Evolutionary conservation across 2,888 invertebrate genomes (phyloP).

Genomic region (Phrixothrix hirtus): DNA sequence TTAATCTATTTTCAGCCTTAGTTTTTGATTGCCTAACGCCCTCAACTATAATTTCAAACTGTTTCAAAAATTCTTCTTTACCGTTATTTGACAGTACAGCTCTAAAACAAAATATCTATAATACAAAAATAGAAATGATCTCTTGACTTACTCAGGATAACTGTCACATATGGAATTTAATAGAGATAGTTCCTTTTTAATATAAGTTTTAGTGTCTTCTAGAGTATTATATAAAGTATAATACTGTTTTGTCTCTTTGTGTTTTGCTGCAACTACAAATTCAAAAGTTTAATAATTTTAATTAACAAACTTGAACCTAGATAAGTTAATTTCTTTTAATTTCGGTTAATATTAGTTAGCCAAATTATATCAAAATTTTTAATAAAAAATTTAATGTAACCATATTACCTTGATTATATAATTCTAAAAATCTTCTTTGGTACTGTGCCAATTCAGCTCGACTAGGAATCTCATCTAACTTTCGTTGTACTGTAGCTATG

Average conservation of each 20-base stretch:
- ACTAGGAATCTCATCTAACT: slow-evolving; percentile 91
- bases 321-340: background rate
- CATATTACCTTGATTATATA: slow-evolving; percentile 92
- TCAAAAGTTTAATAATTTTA: no score
- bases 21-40: slow-evolving; percentile 84
- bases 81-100: slow-evolving; percentile 81
- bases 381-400: no score
- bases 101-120: slow-evolving; percentile 55
- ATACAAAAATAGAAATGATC: background rate
- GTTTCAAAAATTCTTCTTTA: slow-evolving; percentile 86
- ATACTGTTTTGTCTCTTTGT: slow-evolving; percentile 97
- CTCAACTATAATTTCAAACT: slow-evolving; percentile 87
- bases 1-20: slow-evolving; percentile 67
- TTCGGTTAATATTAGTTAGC: background rate
- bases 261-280: slow-evolving; percentile 88
- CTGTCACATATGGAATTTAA: slow-evolving; percentile 89
- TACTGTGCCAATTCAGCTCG: slow-evolving; percentile 93
- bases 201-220: slow-evolving; percentile 90
- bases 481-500: slow-evolving; percentile 78
- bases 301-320: no score
- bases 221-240: slow-evolving; percentile 94
- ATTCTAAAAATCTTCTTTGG: slow-evolving; percentile 91
- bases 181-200: slow-evolving; percentile 87
- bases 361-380: slow-evolving; percentile 4
- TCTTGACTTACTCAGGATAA: slow-evolving; percentile 73